Conservation (phyloP, 2,113 vertebrate species). For the Sialia sialis region DNA sequence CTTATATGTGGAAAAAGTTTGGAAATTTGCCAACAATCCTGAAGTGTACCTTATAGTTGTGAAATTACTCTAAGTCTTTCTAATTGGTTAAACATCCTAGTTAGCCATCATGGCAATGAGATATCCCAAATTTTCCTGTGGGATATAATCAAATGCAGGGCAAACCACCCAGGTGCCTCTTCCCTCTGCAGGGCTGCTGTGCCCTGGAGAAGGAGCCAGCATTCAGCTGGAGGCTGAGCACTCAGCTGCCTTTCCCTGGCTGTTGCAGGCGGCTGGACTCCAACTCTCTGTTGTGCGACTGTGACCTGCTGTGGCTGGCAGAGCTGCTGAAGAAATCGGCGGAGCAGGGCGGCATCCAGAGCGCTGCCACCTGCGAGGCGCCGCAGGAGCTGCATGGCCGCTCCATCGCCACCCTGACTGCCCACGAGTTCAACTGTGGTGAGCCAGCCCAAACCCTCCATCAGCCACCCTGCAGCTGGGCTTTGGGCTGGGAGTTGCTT, state of each 20-base stretch:
- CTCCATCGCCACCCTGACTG: conserved; percentile 79
- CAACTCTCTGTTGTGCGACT: conserved; percentile 85
- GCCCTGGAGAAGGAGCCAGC: neutral
- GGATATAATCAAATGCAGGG: rapidly evolving
- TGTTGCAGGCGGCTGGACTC: conserved; percentile 84
- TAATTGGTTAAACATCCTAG: neutral
- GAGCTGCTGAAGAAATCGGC: conserved; percentile 83
- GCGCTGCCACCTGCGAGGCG: conserved; percentile 84
- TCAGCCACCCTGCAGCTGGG: neutral
- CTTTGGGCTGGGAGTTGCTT: neutral
- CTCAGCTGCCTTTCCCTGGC: neutral
- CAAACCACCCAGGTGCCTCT: neutral
- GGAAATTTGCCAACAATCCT: too few species aligned
- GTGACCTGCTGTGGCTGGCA: conserved; percentile 87
- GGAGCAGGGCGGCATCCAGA: conserved; percentile 83
- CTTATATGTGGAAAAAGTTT: too few species aligned
- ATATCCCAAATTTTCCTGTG: neutral
- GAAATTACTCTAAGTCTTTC: too few species aligned
- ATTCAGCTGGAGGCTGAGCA: neutral
- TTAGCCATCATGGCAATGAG: neutral
- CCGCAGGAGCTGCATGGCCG: conserved; percentile 82
- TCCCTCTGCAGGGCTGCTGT: rapidly evolving
- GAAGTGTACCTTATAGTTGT: too few species aligned
- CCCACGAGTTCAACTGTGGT: conserved; percentile 86
- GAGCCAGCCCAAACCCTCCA: neutral